Evolutionary conservation across 2,888 invertebrate genomes (phyloP).

Genomic region (Geotrupes spiniger): DNA sequence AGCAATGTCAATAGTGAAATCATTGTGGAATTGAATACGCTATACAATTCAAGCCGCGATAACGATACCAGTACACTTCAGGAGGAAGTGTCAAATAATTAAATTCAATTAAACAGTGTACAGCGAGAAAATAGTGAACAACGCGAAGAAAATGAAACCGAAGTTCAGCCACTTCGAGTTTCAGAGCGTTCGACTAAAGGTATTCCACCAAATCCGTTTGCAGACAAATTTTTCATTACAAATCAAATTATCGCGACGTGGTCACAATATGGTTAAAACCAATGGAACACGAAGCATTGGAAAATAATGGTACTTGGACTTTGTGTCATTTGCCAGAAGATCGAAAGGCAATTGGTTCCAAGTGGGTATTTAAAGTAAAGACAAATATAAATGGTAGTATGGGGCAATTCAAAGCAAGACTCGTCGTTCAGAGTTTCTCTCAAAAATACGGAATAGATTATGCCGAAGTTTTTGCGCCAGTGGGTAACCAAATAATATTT

Average conservation of each 20-base stretch:
- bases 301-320: slow-evolving; percentile 30
- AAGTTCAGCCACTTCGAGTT: too few relatives aligned
- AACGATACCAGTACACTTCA: too few relatives aligned
- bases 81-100: too few relatives aligned
- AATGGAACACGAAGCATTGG: slow-evolving; percentile 16
- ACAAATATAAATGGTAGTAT: slow-evolving; percentile 16
- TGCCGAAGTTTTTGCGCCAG: slow-evolving; percentile 36
- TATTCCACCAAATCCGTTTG: not conserved
- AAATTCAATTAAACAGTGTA: too few relatives aligned
- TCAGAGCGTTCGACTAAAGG: not conserved
- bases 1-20: too few relatives aligned
- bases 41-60: too few relatives aligned
- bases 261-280: too few relatives aligned
- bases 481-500: slow-evolving; percentile 30
- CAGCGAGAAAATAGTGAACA: too few relatives aligned
- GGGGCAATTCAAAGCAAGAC: slow-evolving; percentile 29
- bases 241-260: too few relatives aligned
- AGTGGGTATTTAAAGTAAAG: slow-evolving; percentile 31
- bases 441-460: slow-evolving; percentile 33
- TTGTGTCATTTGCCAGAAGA: slow-evolving; percentile 28
- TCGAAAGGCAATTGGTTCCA: slow-evolving; percentile 25
- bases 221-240: too few relatives aligned
- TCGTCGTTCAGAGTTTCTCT: slow-evolving; percentile 33
- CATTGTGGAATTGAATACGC: too few relatives aligned
- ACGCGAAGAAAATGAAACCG: too few relatives aligned